A percentile compares a stretch with the other conserved stretches of the same genome.
Evolutionary conservation across 2,797 vertebrate species (phyloP).

Genomic region (Etheostoma perlongum): DNA sequence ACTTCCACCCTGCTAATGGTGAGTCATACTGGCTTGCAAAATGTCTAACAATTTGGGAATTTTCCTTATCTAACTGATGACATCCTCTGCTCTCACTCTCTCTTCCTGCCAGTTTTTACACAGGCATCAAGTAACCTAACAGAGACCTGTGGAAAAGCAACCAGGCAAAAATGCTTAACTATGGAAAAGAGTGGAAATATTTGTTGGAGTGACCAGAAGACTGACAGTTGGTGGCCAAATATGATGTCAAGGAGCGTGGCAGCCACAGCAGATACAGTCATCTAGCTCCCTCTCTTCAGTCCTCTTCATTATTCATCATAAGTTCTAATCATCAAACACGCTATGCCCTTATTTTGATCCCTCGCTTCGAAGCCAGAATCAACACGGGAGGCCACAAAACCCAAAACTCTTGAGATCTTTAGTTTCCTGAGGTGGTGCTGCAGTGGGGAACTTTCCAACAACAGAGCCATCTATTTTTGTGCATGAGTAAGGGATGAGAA

Average conservation of each 20-base stretch:
- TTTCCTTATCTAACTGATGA: slow-evolving; percentile 33
- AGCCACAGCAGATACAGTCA: slow-evolving; percentile 61
- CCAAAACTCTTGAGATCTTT: slow-evolving; percentile 35
- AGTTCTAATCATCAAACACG: slow-evolving; percentile 51
- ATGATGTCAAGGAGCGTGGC: slow-evolving; percentile 76
- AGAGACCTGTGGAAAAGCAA: slow-evolving; percentile 75
- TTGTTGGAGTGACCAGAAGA: slow-evolving; percentile 71
- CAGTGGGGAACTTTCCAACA: slow-evolving; percentile 56
- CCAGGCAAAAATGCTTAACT: slow-evolving; percentile 72
- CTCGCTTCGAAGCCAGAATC: slow-evolving; percentile 41
- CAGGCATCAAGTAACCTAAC: slow-evolving; percentile 42
- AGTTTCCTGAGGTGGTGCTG: slow-evolving; percentile 39
- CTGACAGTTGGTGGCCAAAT: slow-evolving; percentile 69
- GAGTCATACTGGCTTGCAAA: slow-evolving; percentile 60
- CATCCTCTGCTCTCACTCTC: slow-evolving; percentile 21
- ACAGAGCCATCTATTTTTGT: slow-evolving; percentile 51
- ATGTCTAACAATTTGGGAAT: slow-evolving; percentile 44
- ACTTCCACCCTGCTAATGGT: slow-evolving; percentile 32
- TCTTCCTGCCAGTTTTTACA: slow-evolving; percentile 51
- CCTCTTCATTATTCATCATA: slow-evolving; percentile 60
- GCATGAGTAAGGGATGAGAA: slow-evolving; percentile 47
- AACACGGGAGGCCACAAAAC: slow-evolving; percentile 53
- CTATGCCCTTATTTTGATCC: slow-evolving; percentile 55
- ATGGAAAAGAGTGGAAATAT: slow-evolving; percentile 81
- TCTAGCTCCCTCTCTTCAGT: slow-evolving; percentile 14